These are phyloP conservation scores for Hyppa rectilinea DNA, from an alignment of 2,888 invertebrate species.

Conservation along the genomic window DNA sequence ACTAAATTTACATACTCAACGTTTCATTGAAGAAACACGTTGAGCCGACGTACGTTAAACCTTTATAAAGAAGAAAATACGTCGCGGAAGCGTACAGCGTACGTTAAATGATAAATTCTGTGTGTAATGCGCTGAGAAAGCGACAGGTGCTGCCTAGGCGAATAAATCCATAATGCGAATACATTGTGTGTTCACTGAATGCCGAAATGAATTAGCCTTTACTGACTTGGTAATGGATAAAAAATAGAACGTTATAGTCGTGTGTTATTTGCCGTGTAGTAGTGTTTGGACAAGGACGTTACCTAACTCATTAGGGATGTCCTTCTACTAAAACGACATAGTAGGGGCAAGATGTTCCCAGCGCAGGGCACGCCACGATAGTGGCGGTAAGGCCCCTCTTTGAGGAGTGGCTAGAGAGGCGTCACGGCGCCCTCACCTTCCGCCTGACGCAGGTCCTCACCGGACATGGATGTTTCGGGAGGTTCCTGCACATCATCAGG, in stretches of 20 bases:
- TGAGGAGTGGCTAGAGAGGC: too few species aligned
- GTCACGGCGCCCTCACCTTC: too few species aligned
- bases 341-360: too few species aligned
- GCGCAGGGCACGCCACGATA: too few species aligned
- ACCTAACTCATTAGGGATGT: constrained; percentile 21
- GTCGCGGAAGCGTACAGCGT: constrained; percentile 16
- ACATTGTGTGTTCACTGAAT: constrained; percentile 41
- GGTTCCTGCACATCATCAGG: too few species aligned
- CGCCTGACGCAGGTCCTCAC: too few species aligned
- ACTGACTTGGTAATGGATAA: constrained; percentile 22
- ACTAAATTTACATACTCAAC: constrained; percentile 1
- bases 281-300: constrained; percentile 23
- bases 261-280: constrained; percentile 21
- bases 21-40: constrained; percentile 26
- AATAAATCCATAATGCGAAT: constrained; percentile 38
- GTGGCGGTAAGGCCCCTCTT: too few species aligned
- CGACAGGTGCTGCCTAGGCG: constrained; percentile 46
- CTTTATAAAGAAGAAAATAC: constrained; percentile 43
- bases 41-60: constrained; percentile 16
- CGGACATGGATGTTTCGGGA: too few species aligned
- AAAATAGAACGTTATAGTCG: constrained; percentile 17
- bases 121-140: constrained; percentile 54
- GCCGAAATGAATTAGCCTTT: constrained; percentile 27
- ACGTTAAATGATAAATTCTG: constrained; percentile 56
- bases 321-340: constrained; percentile 3